Conservation (phyloP, 2,888 invertebrate species). For the Anorthoa munda region DNA sequence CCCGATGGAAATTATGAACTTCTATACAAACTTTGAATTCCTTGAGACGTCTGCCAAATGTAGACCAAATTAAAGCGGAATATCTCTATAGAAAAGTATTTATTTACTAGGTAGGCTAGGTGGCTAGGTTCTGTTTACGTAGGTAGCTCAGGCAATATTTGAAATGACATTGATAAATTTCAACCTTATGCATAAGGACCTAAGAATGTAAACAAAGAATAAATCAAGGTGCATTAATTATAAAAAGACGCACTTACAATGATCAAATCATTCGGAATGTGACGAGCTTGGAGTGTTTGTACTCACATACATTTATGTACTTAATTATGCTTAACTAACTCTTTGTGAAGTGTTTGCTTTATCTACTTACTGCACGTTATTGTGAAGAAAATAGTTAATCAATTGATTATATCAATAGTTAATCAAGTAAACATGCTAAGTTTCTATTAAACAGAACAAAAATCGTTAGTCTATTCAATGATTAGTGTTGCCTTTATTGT, state of each 20-base stretch:
- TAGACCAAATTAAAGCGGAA: neutral
- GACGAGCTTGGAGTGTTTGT: conserved; percentile 12
- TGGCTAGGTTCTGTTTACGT: neutral
- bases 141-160: conserved; percentile 7
- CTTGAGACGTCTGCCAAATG: neutral
- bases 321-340: conserved; percentile 27
- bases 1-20: neutral
- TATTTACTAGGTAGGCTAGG: conserved; percentile 1
- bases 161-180: conserved; percentile 21
- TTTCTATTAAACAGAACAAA: neutral
- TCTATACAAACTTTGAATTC: too few species aligned
- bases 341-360: conserved; percentile 37
- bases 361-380: neutral
- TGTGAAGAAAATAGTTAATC: neutral
- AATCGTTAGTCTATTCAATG: neutral
- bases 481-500: neutral
- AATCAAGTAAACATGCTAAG: neutral
- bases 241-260: conserved; percentile 37
- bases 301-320: neutral
- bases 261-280: conserved; percentile 30
- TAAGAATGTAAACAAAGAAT: conserved; percentile 28
- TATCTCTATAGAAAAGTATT: neutral
- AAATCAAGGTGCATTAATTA: conserved; percentile 10
- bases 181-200: conserved; percentile 14
- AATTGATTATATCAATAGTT: neutral